Percentiles rank a stretch among this genome's conserved stretches.
phyloP scores from a whole-genome alignment of 2,797 vertebrate species.

The Microctenopoma steveboyesi region DNA sequence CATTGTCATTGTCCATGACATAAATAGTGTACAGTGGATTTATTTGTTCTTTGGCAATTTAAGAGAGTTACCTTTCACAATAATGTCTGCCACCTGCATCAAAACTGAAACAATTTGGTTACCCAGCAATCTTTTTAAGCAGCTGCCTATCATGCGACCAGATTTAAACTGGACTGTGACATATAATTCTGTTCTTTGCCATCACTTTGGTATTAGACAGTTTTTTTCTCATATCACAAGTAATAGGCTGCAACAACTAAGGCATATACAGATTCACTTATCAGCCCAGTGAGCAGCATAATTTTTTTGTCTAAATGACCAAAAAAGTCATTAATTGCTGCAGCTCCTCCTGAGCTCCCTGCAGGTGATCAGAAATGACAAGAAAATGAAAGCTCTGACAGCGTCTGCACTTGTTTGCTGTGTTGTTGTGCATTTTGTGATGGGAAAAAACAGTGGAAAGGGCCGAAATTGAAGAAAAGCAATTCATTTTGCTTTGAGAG shows the following conservation, averaged over 20 bases:
- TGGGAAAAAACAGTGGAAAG: conserved; percentile 59
- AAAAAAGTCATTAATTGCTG: conserved; percentile 73
- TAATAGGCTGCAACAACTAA: conserved; percentile 51
- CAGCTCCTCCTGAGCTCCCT: conserved; percentile 65
- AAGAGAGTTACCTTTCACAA: not conserved
- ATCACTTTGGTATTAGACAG: conserved; percentile 31
- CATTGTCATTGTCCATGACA: no score
- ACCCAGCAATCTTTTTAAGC: not conserved
- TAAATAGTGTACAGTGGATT: no score
- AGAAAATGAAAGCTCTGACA: conserved; percentile 76
- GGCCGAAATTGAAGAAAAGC: conserved; percentile 68
- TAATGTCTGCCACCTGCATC: conserved; percentile 5
- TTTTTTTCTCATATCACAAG: conserved; percentile 52
- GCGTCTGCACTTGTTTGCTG: conserved; percentile 69
- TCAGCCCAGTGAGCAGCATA: conserved; percentile 52
- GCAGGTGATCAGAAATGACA: conserved; percentile 75
- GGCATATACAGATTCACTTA: conserved; percentile 43
- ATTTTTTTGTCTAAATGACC: conserved; percentile 64
- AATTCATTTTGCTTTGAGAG: conserved; percentile 70
- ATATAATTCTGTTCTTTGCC: conserved; percentile 25
- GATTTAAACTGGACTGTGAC: conserved; percentile 34
- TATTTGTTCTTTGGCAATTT: no score
- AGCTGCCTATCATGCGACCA: conserved; percentile 14
- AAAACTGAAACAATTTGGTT: conserved; percentile 14
- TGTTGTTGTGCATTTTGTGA: conserved; percentile 64